A percentile compares a stretch with the other conserved stretches of the same genome.
Conservation (phyloP, 2,113 vertebrate genomes). For the Hiodon alosoides region DNA sequence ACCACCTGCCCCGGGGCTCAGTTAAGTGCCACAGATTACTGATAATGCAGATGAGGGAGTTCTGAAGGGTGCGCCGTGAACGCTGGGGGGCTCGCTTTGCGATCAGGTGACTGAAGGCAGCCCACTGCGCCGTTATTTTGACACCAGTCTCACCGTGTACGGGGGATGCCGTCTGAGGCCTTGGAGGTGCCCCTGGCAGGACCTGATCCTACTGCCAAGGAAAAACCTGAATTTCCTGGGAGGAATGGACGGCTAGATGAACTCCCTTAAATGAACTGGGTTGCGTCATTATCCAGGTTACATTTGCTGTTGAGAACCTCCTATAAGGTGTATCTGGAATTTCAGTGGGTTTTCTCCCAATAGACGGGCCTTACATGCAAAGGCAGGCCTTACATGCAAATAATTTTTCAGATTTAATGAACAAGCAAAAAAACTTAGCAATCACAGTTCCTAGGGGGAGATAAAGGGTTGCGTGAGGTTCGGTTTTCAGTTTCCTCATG, state of each 20-base stretch:
- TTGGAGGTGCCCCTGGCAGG: slow-evolving; percentile 35
- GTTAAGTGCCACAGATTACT: slow-evolving; percentile 55
- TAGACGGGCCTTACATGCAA: not conserved
- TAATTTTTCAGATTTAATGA: too few relatives aligned
- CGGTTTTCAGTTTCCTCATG: too few relatives aligned
- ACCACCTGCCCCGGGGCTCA: slow-evolving; percentile 58
- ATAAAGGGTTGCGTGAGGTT: too few relatives aligned
- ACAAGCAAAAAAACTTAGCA: too few relatives aligned
- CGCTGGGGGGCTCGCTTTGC: not conserved
- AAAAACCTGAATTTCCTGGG: not conserved
- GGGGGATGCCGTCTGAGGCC: slow-evolving; percentile 27
- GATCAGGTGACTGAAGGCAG: slow-evolving; percentile 7
- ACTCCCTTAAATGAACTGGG: not conserved
- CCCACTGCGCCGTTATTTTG: slow-evolving; percentile 24
- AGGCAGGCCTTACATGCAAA: too few relatives aligned
- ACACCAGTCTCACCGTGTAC: slow-evolving; percentile 21
- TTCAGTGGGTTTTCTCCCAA: slow-evolving; percentile 21
- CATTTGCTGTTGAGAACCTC: not conserved
- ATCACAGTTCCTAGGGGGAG: too few relatives aligned
- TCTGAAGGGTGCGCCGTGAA: slow-evolving; percentile 26
- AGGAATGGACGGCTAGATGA: not conserved
- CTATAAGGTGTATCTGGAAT: not conserved
- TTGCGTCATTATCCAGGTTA: not conserved
- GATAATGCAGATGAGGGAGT: slow-evolving; percentile 51
- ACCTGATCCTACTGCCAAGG: slow-evolving; percentile 26